Evolutionary conservation across 2,797 vertebrate genomes (phyloP).

Genomic region (Anas georgica): DNA sequence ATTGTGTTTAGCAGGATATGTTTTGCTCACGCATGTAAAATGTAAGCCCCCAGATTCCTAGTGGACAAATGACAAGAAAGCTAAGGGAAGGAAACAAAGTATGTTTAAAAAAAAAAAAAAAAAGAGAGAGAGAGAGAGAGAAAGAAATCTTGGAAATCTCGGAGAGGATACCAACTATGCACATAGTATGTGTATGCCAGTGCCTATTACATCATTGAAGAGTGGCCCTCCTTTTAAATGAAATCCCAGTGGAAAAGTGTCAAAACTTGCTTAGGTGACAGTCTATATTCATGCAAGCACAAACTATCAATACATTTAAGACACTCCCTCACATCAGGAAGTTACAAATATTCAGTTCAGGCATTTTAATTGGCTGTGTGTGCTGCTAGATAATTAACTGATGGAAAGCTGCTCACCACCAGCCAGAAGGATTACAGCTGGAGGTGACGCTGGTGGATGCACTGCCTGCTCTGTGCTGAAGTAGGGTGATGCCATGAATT

Average conservation of each 20-base stretch:
- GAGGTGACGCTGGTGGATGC: neutral
- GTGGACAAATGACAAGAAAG: neutral
- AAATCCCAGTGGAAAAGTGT: neutral
- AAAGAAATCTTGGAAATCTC: neutral
- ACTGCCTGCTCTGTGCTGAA: neutral
- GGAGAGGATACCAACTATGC: neutral
- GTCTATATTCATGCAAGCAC: neutral
- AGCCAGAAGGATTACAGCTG: neutral
- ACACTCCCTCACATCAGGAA: neutral
- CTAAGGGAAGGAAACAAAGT: neutral
- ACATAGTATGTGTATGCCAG: fast-evolving
- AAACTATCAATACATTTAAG: neutral
- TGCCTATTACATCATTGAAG: neutral
- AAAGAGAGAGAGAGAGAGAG: too few species aligned
- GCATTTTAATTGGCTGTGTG: neutral
- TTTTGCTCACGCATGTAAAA: neutral
- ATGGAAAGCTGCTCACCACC: neutral
- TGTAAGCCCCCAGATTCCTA: neutral
- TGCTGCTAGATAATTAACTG: neutral
- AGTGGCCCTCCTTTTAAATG: neutral
- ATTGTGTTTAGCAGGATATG: neutral
- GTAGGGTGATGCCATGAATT: neutral
- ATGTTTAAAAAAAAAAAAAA: neutral
- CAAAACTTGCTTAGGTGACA: neutral
- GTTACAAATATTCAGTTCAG: neutral